Evolutionary conservation across 2,888 invertebrate genomes (phyloP).

Genomic region (Phoronis australis): DNA sequence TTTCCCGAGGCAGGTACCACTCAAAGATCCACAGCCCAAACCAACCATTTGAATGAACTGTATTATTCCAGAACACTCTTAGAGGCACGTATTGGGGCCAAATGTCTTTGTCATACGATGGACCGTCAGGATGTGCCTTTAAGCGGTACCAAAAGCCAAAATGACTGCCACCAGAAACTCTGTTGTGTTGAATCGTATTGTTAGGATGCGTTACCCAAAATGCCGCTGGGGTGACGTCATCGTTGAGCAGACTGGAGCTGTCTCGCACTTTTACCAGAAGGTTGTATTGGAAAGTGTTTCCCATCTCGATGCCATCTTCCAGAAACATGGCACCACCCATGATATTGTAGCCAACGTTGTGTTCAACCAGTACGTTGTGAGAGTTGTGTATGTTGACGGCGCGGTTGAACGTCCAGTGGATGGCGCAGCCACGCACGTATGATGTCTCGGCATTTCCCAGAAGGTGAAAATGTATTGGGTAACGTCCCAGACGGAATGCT

Average conservation of each 20-base stretch:
- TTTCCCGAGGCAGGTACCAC: no score
- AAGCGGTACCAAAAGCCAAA: conserved; percentile 50
- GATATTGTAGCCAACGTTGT: conserved; percentile 37
- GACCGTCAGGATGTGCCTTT: conserved; percentile 42
- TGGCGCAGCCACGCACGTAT: conserved; percentile 31
- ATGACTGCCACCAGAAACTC: conserved; percentile 43
- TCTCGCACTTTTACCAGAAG: conserved; percentile 38
- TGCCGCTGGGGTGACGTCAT: conserved; percentile 48
- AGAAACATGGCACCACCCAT: conserved; percentile 49
- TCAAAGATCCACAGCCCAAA: conserved; percentile 47
- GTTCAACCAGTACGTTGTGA: conserved; percentile 15
- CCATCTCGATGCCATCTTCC: conserved; percentile 46
- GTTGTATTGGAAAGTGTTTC: conserved; percentile 40
- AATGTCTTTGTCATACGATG: conserved; percentile 29
- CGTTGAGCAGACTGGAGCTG: conserved; percentile 41
- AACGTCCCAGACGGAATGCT: conserved; percentile 39
- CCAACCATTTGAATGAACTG: conserved; percentile 45
- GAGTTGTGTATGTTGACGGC: conserved; percentile 27
- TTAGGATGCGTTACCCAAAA: conserved; percentile 48
- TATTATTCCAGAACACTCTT: conserved; percentile 28
- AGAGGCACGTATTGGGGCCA: conserved; percentile 35
- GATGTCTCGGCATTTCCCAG: conserved; percentile 33
- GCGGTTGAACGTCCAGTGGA: conserved; percentile 34
- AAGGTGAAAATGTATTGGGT: conserved; percentile 42
- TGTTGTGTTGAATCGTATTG: conserved; percentile 39